A percentile compares a stretch with the other conserved stretches of the same genome.
Evolutionary conservation across 2,113 vertebrate species (phyloP).

Genomic region (Rhea americana): DNA sequence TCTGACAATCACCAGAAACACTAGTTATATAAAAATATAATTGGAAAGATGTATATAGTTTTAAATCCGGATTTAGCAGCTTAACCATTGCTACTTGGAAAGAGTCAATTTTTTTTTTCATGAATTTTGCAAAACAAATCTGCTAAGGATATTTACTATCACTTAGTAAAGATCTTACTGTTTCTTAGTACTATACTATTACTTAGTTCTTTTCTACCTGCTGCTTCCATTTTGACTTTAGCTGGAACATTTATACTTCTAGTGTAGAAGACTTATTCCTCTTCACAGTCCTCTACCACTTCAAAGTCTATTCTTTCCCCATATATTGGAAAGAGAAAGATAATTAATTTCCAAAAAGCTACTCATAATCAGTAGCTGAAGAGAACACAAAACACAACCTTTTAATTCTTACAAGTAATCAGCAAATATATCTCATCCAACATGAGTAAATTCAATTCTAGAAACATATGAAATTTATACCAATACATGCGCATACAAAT

Average conservation of each 20-base stretch:
- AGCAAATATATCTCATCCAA: not conserved
- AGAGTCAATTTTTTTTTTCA: not conserved
- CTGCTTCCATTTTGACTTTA: not conserved
- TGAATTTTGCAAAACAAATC: not conserved
- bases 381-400: not conserved
- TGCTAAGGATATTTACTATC: not conserved
- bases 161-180: not conserved
- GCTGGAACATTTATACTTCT: not conserved
- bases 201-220: not conserved
- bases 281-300: not conserved
- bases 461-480: not conserved
- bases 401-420: not conserved
- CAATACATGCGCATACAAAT: not conserved
- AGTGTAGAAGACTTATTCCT: not conserved
- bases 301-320: not conserved
- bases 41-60: not conserved
- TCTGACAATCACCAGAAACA: not conserved
- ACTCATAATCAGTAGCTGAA: not conserved
- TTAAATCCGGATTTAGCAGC: not conserved
- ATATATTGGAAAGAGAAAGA: not conserved
- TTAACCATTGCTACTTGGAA: too few species aligned
- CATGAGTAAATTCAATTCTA: not conserved
- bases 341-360: not conserved
- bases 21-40: not conserved
- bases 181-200: not conserved